Base-by-base conservation (phyloP, 2,888 invertebrate species). In the Phasia obesa region DNA sequence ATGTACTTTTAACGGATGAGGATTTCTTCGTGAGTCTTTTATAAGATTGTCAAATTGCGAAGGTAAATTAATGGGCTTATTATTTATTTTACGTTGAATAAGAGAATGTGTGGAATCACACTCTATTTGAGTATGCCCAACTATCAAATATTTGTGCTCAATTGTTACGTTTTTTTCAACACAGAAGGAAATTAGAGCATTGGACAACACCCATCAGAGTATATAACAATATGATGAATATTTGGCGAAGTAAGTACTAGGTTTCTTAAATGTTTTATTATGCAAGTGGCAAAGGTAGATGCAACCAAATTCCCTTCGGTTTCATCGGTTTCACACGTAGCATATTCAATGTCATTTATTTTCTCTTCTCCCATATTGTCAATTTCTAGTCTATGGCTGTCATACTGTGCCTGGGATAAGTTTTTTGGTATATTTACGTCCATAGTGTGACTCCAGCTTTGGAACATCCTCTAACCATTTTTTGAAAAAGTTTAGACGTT, bases 391-490 rank as follows among this genome's bases (percentile, higher is more conserved):
- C 35, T 57, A 17, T 35, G 57, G 35, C 57, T 57, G 17, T 57
- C 57, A 35, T 57, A 21, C 21, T 19, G 57, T 9, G 17, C 57
- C 57, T 35, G 57, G 4, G 19, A 57, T 6, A 35, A 2, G 19
- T 35, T 57, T 57, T 53, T 53, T 62, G 13, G 71, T 60, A 11
- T 64, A 27, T 35, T 71, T 25, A 35, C 71, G 51, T 9, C 78
- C 57, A 31, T 71, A 78, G 25, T 78, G 71, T 15, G 70, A 71
- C 42, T 71, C 70, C 13, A 78, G 38, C 55, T 78, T 62, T 38
- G 77, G 70, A 44, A 62, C 51, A 13, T 51, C 19, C 2, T 62
- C 44, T 38, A 70, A 70, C 44, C 53, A 53, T 3, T n/a, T 51
- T 5, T 25, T 25, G 6, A 76, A 73, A 38, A 21, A 73, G 17